These are phyloP conservation scores for Glaucidium brasilianum DNA, from an alignment of 2,113 vertebrate species.

Conservation along the genomic window DNA sequence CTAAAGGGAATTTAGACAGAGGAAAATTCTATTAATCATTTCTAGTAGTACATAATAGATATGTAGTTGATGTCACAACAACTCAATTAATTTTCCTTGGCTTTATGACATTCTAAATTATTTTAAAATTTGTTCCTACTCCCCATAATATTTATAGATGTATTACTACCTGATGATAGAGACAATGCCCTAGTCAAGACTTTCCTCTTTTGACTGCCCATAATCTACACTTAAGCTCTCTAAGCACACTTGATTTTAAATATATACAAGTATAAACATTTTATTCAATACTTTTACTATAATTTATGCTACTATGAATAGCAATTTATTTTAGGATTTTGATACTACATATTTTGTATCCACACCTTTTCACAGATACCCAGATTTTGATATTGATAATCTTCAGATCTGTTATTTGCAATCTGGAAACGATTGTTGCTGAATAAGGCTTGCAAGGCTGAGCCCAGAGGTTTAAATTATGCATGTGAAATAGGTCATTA, in stretches of 20 bases:
- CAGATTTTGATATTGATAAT: not conserved
- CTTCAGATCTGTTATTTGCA: not conserved
- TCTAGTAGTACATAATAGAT: not conserved
- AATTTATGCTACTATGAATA: not conserved
- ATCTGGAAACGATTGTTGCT: not conserved
- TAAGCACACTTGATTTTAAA: not conserved
- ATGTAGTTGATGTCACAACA: not conserved
- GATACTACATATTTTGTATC: not conserved
- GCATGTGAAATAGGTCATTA: not conserved
- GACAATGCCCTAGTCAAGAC: not conserved
- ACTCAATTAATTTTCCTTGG: not conserved
- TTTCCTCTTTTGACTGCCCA: not conserved
- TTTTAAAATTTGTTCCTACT: not conserved
- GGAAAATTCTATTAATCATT: constrained; percentile 13
- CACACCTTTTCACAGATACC: not conserved
- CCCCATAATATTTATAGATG: not conserved
- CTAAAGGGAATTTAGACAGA: not conserved
- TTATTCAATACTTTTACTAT: not conserved
- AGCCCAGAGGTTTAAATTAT: not conserved
- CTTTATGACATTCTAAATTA: not conserved
- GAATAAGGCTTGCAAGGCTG: not conserved
- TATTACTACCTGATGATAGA: not conserved
- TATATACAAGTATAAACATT: not conserved
- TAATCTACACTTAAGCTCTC: not conserved
- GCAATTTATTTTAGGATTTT: not conserved